Evolutionary conservation across 2,888 invertebrate species (phyloP).

Genomic region (Chesias legatella): DNA sequence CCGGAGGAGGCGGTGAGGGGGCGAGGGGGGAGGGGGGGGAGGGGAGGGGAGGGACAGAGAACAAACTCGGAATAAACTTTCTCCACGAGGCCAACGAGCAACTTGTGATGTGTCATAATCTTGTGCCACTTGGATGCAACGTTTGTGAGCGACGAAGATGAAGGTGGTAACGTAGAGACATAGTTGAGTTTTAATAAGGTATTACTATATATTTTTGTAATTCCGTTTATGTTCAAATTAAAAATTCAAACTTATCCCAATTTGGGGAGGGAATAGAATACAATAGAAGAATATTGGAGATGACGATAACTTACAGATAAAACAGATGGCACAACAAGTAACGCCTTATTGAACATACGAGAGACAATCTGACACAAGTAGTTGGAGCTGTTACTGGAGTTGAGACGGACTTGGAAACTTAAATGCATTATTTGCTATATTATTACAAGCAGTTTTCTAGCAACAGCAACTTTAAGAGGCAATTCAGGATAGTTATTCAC

Average conservation of each 20-base stretch:
- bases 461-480: not conserved
- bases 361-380: too few relatives aligned
- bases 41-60: conserved; percentile 21
- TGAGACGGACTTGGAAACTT: too few relatives aligned
- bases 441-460: too few relatives aligned
- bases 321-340: conserved; percentile 26
- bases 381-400: too few relatives aligned
- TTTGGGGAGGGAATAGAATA: too few relatives aligned
- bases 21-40: conserved; percentile 23
- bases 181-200: too few relatives aligned
- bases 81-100: conserved; percentile 52
- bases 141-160: conserved; percentile 12
- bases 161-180: conserved; percentile 9
- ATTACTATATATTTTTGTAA: too few relatives aligned
- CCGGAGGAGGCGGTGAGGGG: conserved; percentile 19
- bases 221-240: too few relatives aligned
- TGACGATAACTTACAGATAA: conserved; percentile 7
- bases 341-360: conserved; percentile 30
- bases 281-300: too few relatives aligned
- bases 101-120: conserved; percentile 63
- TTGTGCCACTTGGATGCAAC: conserved; percentile 38
- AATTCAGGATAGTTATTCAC: not conserved
- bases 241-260: too few relatives aligned
- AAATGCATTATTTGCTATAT: too few relatives aligned
- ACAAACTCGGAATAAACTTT: conserved; percentile 56